A percentile compares a stretch with the other conserved stretches of the same genome.
Conservation (phyloP, 2,797 vertebrate species). For the Myiotriccus ornatus region DNA sequence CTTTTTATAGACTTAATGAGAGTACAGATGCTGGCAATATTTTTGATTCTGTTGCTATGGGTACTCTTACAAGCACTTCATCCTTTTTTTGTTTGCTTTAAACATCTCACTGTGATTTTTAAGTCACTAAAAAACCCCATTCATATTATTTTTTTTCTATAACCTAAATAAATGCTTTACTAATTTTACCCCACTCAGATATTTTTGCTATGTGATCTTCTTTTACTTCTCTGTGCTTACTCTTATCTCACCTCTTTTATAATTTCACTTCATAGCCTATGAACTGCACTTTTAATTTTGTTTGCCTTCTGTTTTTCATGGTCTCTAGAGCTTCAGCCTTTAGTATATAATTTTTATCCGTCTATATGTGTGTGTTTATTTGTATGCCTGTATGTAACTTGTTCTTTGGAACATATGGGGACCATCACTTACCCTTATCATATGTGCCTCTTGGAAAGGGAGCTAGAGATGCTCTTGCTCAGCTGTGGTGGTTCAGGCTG, state of each 20-base stretch:
- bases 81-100: not conserved
- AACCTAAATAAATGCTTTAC: not conserved
- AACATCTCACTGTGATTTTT: not conserved
- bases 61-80: not conserved
- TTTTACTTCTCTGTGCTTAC: not conserved
- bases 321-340: not conserved
- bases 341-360: not conserved
- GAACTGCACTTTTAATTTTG: not conserved
- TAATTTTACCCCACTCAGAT: not conserved
- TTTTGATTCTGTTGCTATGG: constrained; percentile 20
- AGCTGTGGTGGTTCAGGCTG: not conserved
- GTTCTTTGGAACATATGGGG: not conserved
- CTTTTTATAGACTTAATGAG: constrained; percentile 6
- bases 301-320: not conserved
- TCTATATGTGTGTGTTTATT: not conserved
- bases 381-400: not conserved
- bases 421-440: not conserved
- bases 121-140: not conserved
- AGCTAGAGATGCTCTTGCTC: not conserved
- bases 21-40: not conserved
- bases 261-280: accelerated
- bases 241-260: not conserved
- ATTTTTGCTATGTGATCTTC: not conserved
- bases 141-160: not conserved
- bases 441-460: not conserved